Evolutionary conservation across 2,113 vertebrate genomes (phyloP), one percentile per base, ranked within the genome.

Genomic region (Bubo blakistoni): DNA sequence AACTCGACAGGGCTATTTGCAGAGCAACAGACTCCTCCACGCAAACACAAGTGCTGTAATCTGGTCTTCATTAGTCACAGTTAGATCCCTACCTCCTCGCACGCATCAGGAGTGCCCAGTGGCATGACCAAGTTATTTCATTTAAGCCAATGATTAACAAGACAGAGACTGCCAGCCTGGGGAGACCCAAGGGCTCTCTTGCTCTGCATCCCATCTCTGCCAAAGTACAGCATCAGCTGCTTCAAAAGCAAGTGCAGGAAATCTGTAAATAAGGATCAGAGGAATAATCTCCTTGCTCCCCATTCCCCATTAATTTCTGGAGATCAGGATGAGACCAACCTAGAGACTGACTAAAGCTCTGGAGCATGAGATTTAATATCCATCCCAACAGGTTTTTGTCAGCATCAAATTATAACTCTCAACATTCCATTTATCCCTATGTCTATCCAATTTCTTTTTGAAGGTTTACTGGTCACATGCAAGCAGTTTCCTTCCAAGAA

Each of bases 121-220:
- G 59, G 38, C 59, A 7, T 0, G 9, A 30, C 15, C 76, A 5
- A 44, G 32, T 19, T 15, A 2, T 10, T 78, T 7, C n/a, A 10
- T 7, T 85, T 4, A 34, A 54, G 29, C 7, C 54, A 21, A 1
- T 0, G 15, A 88, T 63, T 66, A 72, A 32, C 16, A 22, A 1
- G 30, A 7, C 15, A 6, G 67, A 54, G 25, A 11, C 32, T 8
- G 29, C 15, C 74, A 77, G 79, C 27, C 51, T 11, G 79, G 57
- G 12, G 76, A 74, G 30, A 54, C 36, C 40, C 30, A 1, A 26
- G 67, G 83, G 81, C 55, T 62, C 42, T 20, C n/a, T 13, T 7
- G 59, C 85, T 72, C 65, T 36, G 90, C 58, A 9, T 22, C 44
- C 83, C 71, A 8, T 2, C 67, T 3, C 30, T 81, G 83, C 82